Conservation (phyloP, 2,113 vertebrate genomes). For the Megaptera novaeangliae region DNA sequence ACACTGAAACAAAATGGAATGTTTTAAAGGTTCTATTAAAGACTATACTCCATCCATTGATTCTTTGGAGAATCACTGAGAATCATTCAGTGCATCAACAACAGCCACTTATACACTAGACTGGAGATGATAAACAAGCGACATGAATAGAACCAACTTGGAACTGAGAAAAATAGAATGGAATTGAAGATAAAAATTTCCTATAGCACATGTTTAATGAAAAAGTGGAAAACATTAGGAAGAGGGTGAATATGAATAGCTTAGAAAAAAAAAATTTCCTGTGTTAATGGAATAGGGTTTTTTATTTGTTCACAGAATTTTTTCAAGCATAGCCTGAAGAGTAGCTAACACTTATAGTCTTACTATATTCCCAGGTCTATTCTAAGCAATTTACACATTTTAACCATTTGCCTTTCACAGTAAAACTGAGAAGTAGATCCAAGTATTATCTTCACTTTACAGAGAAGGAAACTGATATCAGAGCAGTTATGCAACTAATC, state of each 20-base stretch:
- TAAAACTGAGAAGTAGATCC: not conserved
- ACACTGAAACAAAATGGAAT: not conserved
- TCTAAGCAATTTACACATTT: not conserved
- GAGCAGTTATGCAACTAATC: not conserved
- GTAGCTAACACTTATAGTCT: not conserved
- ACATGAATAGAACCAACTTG: not conserved
- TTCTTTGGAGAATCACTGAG: not conserved
- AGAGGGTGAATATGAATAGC: not conserved
- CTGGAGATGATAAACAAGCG: not conserved
- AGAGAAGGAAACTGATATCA: not conserved
- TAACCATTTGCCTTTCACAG: not conserved
- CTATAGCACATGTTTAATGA: not conserved
- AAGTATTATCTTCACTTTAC: constrained; percentile 1
- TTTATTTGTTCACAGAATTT: not conserved
- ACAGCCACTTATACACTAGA: not conserved
- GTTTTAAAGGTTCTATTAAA: not conserved
- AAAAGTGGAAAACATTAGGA: not conserved
- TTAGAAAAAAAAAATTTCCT: not conserved
- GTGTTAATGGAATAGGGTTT: not conserved
- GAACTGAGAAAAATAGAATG: not conserved
- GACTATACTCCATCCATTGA: not conserved
- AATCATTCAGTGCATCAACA: not conserved
- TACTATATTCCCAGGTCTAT: not conserved
- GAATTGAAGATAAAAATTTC: not conserved
- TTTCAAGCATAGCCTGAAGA: not conserved